Conservation (phyloP, 2,888 invertebrate species). For the Myopa testacea region DNA sequence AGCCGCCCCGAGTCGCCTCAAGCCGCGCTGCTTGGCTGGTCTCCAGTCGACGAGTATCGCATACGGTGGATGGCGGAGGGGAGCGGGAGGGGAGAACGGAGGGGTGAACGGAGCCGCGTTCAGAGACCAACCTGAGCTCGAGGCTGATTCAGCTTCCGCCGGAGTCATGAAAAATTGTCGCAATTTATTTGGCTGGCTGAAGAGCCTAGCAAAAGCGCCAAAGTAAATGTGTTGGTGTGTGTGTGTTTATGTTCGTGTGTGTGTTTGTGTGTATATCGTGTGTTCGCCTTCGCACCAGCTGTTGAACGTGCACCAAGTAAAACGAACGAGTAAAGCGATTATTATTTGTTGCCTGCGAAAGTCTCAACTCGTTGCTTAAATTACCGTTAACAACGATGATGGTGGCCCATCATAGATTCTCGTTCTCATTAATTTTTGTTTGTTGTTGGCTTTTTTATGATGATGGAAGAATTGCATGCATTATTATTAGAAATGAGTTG, state of each 20-base stretch:
- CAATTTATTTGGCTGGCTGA: not conserved
- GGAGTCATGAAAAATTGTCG: slow-evolving; percentile 9
- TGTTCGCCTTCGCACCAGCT: not conserved
- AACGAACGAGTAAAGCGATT: not conserved
- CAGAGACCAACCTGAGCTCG: not conserved
- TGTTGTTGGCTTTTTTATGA: no score
- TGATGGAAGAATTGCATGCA: no score
- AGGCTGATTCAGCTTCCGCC: not conserved
- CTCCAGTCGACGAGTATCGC: not conserved
- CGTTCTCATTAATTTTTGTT: not conserved
- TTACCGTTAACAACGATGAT: not conserved
- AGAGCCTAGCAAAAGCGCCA: not conserved
- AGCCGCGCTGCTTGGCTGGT: not conserved
- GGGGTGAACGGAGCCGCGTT: not conserved
- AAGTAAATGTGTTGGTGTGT: not conserved
- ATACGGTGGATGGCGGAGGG: no score
- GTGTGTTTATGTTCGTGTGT: not conserved
- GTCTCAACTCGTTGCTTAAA: not conserved
- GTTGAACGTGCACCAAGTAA: slow-evolving; percentile 3
- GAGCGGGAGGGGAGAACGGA: no score
- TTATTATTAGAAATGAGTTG: no score
- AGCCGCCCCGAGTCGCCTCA: not conserved
- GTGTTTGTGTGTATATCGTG: not conserved
- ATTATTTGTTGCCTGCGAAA: not conserved
- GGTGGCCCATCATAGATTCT: not conserved